Evolutionary conservation across 2,797 vertebrate genomes (phyloP).

Genomic region (Sebastes paucispinis): DNA sequence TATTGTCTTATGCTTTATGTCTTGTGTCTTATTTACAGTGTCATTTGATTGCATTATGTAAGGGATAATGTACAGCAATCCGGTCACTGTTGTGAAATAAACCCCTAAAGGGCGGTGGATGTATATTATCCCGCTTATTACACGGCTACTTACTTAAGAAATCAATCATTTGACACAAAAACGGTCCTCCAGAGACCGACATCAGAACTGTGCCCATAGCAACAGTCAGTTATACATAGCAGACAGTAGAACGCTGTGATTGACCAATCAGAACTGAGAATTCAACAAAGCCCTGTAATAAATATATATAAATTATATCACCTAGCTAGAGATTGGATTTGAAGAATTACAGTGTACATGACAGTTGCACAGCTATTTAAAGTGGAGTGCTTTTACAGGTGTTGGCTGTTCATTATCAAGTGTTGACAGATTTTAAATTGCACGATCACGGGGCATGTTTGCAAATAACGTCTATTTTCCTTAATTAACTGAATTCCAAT

Average conservation of each 20-base stretch:
- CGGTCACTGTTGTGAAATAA: neutral
- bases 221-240: neutral
- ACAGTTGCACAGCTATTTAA: neutral
- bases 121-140: too few species aligned
- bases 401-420: slow-evolving; percentile 1
- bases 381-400: neutral
- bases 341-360: neutral
- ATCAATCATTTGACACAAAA: neutral
- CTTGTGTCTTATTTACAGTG: neutral
- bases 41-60: neutral
- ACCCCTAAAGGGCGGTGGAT: neutral
- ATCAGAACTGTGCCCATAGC: neutral
- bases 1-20: neutral
- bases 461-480: slow-evolving; percentile 2
- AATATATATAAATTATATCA: neutral
- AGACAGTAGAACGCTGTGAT: neutral
- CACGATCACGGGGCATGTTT: neutral
- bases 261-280: neutral
- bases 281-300: neutral
- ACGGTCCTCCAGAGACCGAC: neutral
- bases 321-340: neutral
- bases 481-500: neutral
- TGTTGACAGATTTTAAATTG: slow-evolving; percentile 6
- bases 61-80: neutral
- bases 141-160: too few species aligned